A percentile compares a stretch with the other conserved stretches of the same genome.
Evolutionary conservation across 2,797 vertebrate genomes (phyloP).

Genomic region (Otus scops): DNA sequence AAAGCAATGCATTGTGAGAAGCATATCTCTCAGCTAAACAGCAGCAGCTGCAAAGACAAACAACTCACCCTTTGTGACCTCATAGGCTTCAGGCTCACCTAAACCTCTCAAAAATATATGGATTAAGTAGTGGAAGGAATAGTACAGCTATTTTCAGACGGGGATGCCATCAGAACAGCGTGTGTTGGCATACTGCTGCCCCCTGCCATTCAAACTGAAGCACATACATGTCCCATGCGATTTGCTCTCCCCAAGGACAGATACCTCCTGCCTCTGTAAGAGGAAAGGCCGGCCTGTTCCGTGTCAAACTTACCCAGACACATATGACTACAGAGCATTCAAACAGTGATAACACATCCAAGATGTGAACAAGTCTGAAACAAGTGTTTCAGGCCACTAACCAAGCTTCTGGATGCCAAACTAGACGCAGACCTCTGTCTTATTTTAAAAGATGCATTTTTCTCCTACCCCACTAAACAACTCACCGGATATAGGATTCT

Average conservation of each 20-base stretch:
- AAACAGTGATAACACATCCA: background rate
- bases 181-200: background rate
- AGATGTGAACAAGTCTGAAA: background rate
- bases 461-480: background rate
- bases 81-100: background rate
- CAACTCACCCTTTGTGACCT: background rate
- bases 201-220: background rate
- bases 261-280: background rate
- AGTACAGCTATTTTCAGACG: background rate
- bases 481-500: conserved; percentile 94
- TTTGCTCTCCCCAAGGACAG: background rate
- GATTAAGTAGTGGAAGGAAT: background rate
- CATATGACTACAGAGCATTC: background rate
- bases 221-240: background rate
- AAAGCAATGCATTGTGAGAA: background rate
- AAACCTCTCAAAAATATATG: background rate
- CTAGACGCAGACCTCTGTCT: background rate
- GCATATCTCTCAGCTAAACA: background rate
- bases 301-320: background rate
- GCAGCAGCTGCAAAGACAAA: background rate
- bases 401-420: background rate
- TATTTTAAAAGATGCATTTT: background rate
- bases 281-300: background rate
- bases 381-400: background rate
- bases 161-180: background rate